A percentile compares a stretch with the other conserved stretches of the same genome.
Evolutionary conservation across 2,797 vertebrate genomes (phyloP).

Genomic region (Phalanger gymnotis): DNA sequence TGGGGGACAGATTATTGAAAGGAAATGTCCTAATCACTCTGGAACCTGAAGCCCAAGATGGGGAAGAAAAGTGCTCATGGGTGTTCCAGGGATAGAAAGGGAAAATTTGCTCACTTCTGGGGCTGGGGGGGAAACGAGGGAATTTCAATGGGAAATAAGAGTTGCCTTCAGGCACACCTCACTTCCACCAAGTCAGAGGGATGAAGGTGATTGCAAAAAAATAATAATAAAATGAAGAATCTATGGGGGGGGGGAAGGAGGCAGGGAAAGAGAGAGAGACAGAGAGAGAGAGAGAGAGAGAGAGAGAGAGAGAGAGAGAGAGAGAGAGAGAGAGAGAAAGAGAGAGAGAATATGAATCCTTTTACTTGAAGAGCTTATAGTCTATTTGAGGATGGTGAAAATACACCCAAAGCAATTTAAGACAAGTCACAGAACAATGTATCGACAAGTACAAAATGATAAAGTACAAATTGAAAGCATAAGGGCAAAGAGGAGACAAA

Average conservation of each 20-base stretch:
- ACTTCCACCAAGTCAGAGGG: not conserved
- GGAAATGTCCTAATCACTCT: not conserved
- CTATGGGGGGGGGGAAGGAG: not conserved
- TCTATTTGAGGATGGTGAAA: not conserved
- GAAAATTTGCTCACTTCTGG: constrained; percentile 41
- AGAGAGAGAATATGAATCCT: not conserved
- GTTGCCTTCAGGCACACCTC: not conserved
- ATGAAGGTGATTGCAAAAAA: not conserved
- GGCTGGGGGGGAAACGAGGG: not conserved
- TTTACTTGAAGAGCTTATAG: not conserved
- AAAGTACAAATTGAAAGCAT: not conserved
- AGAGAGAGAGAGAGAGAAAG: no score
- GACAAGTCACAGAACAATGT: not conserved
- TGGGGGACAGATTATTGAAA: not conserved
- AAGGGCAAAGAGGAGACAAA: not conserved
- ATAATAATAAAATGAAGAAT: not conserved
- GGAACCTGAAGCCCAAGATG: not conserved
- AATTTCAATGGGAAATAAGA: not conserved
- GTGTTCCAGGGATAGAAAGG: not conserved
- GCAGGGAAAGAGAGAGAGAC: not conserved
- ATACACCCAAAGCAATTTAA: not conserved
- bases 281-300: no score
- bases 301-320: no score
- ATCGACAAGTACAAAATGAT: not conserved
- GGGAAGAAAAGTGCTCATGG: not conserved